Evolutionary conservation across 2,888 invertebrate species (phyloP), one percentile per base, ranked within the genome.

Genomic region (Athalia rosae): DNA sequence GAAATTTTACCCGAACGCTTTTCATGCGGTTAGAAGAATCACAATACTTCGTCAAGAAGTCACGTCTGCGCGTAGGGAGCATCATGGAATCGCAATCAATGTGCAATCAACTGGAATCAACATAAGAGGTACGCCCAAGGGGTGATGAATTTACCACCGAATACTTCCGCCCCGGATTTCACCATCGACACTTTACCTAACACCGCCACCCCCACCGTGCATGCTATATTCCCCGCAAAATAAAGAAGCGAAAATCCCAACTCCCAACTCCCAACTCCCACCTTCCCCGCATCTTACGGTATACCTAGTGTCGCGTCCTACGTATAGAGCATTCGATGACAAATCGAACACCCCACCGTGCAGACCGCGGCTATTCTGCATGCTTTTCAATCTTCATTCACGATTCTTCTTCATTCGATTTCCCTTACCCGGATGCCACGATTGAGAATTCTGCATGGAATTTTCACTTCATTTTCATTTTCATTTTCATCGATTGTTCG

Each of bases 1-100:
- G 80, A 82, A 83, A 85, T 84, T 83, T 82, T 79, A 83, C 84
- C 82, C 69, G 73, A 79, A 56, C 56, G 71, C 71, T 71, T 71
- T 71, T 71, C 71, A 71, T 71, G 56, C 71, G 71, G 71, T 71
- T 71, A 71, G 56, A 56, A 43, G 58, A 56, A 58, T 71, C 71
- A 71, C 71, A 71, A 71, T 71, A 71, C 56, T 71, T 71, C 71
- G 71, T 71, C 71, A 71, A 71, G 71, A 56, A 71, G 71, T 71
- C 71, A 58, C 71, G 71, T 58, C 58, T 71, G 56, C 56, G 56
- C 71, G 45, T 71, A 58, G 61, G 61, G 8, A 61, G 71, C 58
- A 71, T 71, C 56, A 71, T 71, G 71, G 71, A 71, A 71, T 58
- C 58, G 71, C 71, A 71, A 71, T 71, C 71, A 71, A 71, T 71